Evolutionary conservation across 2,113 vertebrate species (phyloP).

Genomic region (Prunella himalayana): DNA sequence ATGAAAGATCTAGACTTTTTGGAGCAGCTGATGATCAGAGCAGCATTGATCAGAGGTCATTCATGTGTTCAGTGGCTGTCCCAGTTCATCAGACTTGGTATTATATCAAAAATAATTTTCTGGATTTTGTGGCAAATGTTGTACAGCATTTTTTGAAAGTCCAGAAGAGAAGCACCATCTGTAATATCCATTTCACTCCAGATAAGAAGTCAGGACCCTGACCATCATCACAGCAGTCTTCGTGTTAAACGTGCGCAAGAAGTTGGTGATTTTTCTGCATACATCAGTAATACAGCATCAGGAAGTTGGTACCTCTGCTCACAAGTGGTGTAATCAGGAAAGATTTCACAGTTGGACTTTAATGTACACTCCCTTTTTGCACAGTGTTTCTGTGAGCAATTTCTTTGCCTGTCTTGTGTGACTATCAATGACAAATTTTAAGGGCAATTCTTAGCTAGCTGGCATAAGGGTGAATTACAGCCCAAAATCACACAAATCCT

Average conservation of each 20-base stretch:
- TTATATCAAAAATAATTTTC: background rate
- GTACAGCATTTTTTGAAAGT: background rate
- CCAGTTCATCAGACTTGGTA: background rate
- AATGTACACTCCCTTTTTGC: background rate
- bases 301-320: background rate
- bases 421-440: background rate
- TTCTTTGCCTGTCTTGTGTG: background rate
- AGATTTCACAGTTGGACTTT: background rate
- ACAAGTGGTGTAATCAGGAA: background rate
- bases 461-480: background rate
- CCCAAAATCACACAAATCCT: background rate
- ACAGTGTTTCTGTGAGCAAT: background rate
- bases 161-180: background rate
- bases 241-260: rapidly evolving
- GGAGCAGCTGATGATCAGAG: background rate
- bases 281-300: background rate
- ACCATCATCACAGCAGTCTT: background rate
- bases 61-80: background rate
- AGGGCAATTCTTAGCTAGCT: background rate
- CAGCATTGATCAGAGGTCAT: background rate
- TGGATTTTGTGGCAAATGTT: background rate
- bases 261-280: background rate
- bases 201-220: background rate
- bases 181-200: background rate
- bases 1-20: background rate